Base-by-base conservation (phyloP, 2,888 invertebrate genomes). In the Lepidochrysops patricia region DNA sequence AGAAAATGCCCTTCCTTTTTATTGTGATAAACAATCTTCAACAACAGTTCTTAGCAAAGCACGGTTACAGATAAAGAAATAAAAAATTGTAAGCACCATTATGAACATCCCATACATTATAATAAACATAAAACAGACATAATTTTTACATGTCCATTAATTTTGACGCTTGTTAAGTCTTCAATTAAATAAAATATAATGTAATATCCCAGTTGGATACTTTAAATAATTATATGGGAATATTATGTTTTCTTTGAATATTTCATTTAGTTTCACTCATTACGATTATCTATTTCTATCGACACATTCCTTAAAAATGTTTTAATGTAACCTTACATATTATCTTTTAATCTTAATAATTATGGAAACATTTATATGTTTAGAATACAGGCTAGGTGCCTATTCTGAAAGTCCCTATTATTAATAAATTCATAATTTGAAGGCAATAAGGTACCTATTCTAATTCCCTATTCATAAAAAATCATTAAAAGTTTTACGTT, bases 91-190 rank as follows among this genome's bases (percentile, higher is more conserved):
- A 19, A 43, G 19, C 43, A 43, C 19, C 43, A 19, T 43, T 19
- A 15, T n/a, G 7, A 43, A 19, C 43, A n/a, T 50, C 5, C 26
- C 13, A 50, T 26, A 50, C 26, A 13, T 50, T 50, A 26, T 50
- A 26, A 50, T 26, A 50, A 26, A 26, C 26, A 49, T 49, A 26
- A 50, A 50, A 50, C 26, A 50, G 13, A 13, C 26, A 50, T 50
- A 50, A 26, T 50, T 26, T 26, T 50, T 26, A 50, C 50, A 50
- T 50, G 50, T 26, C 50, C 13, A 50, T 50, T 50, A 50, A 50
- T 50, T 50, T 5, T 50, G 26, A 50, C 26, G 26, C 50, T 50
- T 50, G 50, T 50, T 50, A 26, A 26, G 26, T 50, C 50, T 50
- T 50, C 43, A 43, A 43, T 50, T 50, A 50, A 50, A 26, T 50